Evolutionary conservation across 2,113 vertebrate species (phyloP).

Genomic region (Neopipo cinnamomea): DNA sequence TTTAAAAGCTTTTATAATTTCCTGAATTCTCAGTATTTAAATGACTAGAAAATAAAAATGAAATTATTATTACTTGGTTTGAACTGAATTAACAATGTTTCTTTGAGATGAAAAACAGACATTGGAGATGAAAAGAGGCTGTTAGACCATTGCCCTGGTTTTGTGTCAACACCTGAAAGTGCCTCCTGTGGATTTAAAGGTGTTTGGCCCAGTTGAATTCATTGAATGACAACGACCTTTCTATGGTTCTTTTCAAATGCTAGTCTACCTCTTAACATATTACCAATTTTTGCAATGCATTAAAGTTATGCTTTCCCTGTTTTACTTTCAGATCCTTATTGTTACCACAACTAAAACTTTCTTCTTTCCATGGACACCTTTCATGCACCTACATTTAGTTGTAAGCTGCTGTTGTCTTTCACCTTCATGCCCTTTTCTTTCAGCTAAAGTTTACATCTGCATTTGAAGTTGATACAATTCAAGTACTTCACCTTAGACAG

Average conservation of each 20-base stretch:
- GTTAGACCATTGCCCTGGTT: not conserved
- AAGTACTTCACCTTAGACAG: not conserved
- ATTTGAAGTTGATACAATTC: not conserved
- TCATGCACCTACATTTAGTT: fast-evolving
- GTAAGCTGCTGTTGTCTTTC: not conserved
- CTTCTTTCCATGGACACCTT: not conserved
- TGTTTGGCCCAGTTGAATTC: not conserved
- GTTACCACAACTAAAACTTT: not conserved
- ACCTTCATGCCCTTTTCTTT: not conserved
- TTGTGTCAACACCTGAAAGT: not conserved
- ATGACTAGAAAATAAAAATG: not conserved
- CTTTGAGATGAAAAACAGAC: not conserved
- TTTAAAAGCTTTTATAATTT: not conserved
- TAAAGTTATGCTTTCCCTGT: not conserved
- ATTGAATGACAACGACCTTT: not conserved
- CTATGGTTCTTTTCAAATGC: not conserved
- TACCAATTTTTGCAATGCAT: not conserved
- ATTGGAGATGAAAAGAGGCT: not conserved
- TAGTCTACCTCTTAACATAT: not conserved
- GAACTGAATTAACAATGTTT: not conserved
- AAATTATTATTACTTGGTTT: not conserved
- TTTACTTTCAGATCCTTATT: not conserved
- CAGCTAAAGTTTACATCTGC: not conserved
- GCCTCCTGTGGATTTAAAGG: not conserved
- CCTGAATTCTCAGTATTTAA: not conserved